Conservation (phyloP, 2,113 vertebrate genomes). For the Forbesichthys papilliferus region DNA sequence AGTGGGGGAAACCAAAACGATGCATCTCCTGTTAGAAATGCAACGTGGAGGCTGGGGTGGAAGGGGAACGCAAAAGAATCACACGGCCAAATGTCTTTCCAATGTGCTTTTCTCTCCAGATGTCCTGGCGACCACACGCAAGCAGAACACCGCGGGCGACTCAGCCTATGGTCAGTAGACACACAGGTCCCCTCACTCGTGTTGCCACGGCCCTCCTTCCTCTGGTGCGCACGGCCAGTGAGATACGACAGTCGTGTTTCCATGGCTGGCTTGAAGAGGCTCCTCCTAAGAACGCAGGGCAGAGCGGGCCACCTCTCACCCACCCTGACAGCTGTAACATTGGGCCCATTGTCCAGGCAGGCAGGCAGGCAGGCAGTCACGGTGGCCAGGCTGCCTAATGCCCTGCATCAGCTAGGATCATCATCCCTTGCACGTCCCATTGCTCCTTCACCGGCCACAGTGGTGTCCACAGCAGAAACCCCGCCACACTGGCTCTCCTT, state of each 20-base stretch:
- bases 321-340: constrained; percentile 56
- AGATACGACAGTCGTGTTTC: too few species aligned
- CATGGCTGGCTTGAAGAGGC: too few species aligned
- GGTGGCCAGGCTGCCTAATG: constrained; percentile 59
- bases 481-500: constrained; percentile 20
- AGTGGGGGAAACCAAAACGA: not conserved
- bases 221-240: too few species aligned
- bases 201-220: too few species aligned
- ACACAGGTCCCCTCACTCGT: not conserved
- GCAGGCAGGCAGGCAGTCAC: constrained; percentile 48
- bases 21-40: constrained; percentile 5
- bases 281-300: too few species aligned
- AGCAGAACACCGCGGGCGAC: constrained; percentile 75
- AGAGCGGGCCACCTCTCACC: constrained; percentile 33
- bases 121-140: constrained; percentile 77
- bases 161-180: constrained; percentile 79
- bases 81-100: not conserved
- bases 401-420: constrained; percentile 61
- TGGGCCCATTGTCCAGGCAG: constrained; percentile 54
- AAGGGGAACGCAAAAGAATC: not conserved
- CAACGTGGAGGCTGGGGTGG: not conserved
- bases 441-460: constrained; percentile 48
- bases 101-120: constrained; percentile 59
- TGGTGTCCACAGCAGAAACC: constrained; percentile 26
- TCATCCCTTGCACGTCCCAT: constrained; percentile 67